Percentiles rank a stretch among this genome's conserved stretches.
Conservation (phyloP, 2,113 vertebrate genomes). For the Nansenia antarctica region DNA sequence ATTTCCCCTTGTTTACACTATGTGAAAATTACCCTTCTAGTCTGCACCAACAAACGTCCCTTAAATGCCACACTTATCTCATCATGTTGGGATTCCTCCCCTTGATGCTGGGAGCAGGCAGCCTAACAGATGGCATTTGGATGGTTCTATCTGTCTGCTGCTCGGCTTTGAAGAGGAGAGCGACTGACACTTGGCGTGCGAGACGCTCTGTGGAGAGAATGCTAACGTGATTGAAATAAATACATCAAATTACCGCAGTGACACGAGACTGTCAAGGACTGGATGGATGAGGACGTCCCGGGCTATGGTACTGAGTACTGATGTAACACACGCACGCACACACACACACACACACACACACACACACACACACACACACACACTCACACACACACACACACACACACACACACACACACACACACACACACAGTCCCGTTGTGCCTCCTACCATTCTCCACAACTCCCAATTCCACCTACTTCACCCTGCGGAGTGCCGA, state of each 20-base stretch:
- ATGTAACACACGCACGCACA: background rate
- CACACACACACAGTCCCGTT: background rate
- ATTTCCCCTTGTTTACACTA: constrained; percentile 42
- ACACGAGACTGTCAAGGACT: constrained; percentile 22
- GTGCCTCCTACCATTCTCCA: background rate
- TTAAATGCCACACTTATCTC: constrained; percentile 47
- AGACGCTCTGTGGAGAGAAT: constrained; percentile 37
- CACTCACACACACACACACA: constrained; percentile 9
- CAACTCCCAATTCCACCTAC: constrained; percentile 18
- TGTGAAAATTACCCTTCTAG: constrained; percentile 17
- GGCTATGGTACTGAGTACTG: background rate
- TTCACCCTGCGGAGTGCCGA: constrained; percentile 43
- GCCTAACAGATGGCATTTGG: constrained; percentile 35
- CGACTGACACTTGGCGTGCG: constrained; percentile 21
- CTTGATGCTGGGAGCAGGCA: constrained; percentile 42
- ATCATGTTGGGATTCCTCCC: constrained; percentile 29
- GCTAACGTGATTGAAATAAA: constrained; percentile 40
- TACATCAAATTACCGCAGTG: constrained; percentile 32
- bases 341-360: background rate
- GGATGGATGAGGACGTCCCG: background rate
- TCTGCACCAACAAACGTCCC: constrained; percentile 23
- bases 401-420: background rate
- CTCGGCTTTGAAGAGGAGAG: constrained; percentile 52
- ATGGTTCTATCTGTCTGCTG: constrained; percentile 45
- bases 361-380: constrained; percentile 18